A percentile compares a stretch with the other conserved stretches of the same genome.
Evolutionary conservation across 2,888 invertebrate genomes (phyloP).

Genomic region (Pimpla rufipes): DNA sequence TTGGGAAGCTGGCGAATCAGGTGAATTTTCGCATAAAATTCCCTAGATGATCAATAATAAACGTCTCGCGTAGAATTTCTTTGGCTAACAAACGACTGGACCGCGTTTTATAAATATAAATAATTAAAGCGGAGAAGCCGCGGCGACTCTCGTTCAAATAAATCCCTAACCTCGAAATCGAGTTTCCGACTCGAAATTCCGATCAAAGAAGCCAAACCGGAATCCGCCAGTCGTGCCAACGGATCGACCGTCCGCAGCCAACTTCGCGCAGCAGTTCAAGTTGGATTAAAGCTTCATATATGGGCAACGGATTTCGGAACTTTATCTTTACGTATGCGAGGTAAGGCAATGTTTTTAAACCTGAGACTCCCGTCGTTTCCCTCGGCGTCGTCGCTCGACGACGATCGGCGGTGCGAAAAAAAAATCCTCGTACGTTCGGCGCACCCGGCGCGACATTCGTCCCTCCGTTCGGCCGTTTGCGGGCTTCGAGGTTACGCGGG

Average conservation of each 20-base stretch:
- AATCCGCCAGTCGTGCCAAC: neutral
- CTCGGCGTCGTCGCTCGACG: neutral
- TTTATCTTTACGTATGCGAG: conserved; percentile 68
- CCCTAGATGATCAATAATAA: neutral
- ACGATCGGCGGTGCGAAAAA: neutral
- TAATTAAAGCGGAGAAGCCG: neutral
- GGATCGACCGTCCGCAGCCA: conserved; percentile 57
- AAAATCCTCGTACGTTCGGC: neutral
- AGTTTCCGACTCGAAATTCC: neutral
- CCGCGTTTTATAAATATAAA: neutral
- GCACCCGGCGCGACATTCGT: neutral
- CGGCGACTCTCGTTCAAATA: neutral
- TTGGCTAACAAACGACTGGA: neutral
- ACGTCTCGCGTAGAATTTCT: neutral
- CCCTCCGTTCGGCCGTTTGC: conserved; percentile 25
- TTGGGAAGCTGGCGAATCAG: neutral
- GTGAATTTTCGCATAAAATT: neutral
- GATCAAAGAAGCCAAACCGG: too few relatives aligned
- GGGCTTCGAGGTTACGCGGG: conserved; percentile 43
- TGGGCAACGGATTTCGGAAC: conserved; percentile 76
- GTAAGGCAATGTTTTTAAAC: conserved; percentile 51
- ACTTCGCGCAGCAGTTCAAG: conserved; percentile 77
- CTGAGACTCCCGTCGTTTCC: neutral
- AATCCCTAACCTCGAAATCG: neutral
- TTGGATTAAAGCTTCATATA: conserved; percentile 81